Conservation (phyloP, 2,797 vertebrate genomes). For the Phataginus tricuspis region DNA sequence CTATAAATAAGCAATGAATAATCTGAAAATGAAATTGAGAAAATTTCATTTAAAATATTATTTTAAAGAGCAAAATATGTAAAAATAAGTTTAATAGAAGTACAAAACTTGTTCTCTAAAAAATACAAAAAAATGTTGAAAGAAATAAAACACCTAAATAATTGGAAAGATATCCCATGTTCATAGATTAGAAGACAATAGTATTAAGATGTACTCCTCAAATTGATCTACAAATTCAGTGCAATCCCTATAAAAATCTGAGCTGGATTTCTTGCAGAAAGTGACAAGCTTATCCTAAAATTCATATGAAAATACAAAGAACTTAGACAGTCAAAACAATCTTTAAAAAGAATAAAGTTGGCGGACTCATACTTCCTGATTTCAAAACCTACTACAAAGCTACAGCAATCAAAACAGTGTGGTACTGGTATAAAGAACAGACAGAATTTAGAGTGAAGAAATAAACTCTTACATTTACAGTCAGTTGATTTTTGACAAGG, state of each 20-base stretch:
- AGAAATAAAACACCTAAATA: not conserved
- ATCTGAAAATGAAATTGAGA: not conserved
- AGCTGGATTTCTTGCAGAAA: not conserved
- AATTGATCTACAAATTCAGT: not conserved
- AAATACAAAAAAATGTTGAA: not conserved
- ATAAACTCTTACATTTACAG: not conserved
- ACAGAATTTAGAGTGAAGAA: too few relatives aligned
- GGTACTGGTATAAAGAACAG: too few relatives aligned
- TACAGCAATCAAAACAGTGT: not conserved
- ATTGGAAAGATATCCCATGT: not conserved
- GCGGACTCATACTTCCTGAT: not conserved
- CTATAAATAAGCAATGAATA: slow-evolving; percentile 15
- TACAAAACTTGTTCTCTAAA: not conserved
- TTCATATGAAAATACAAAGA: not conserved
- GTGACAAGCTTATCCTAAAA: not conserved
- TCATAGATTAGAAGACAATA: not conserved
- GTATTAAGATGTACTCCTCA: too few relatives aligned
- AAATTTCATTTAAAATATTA: not conserved
- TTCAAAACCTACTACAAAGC: not conserved
- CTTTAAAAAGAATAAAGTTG: not conserved
- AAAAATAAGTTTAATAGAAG: not conserved
- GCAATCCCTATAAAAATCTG: not conserved
- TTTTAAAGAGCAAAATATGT: not conserved
- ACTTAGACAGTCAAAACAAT: not conserved
- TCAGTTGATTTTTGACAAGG: not conserved